Evolutionary conservation across 2,797 vertebrate species (phyloP).

Genomic region (Melanotaenia maccullochi): DNA sequence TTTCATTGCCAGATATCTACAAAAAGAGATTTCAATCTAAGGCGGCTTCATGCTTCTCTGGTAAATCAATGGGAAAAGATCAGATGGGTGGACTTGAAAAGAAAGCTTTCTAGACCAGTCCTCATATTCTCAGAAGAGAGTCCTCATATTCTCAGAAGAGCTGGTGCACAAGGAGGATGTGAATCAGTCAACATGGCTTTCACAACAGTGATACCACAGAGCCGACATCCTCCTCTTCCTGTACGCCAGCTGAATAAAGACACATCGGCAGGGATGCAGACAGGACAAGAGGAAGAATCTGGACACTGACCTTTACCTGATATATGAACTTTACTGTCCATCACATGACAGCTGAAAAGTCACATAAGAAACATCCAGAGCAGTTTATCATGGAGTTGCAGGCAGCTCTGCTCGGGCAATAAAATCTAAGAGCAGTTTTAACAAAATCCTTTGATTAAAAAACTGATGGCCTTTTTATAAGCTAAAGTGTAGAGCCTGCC

Average conservation of each 20-base stretch:
- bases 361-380: slow-evolving; percentile 12
- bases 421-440: slow-evolving; percentile 2
- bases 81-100: slow-evolving; percentile 55
- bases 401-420: slow-evolving; percentile 9
- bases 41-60: slow-evolving; percentile 6
- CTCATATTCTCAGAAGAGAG: slow-evolving; percentile 40
- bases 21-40: not conserved
- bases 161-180: slow-evolving; percentile 64
- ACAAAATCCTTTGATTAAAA: not conserved
- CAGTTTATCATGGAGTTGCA: not conserved
- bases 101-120: slow-evolving; percentile 42
- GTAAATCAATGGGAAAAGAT: slow-evolving; percentile 33
- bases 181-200: slow-evolving; percentile 69
- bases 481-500: slow-evolving; percentile 7
- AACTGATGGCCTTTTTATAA: not conserved
- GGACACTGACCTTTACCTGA: slow-evolving; percentile 43
- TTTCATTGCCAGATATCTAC: no score
- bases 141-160: slow-evolving; percentile 57
- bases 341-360: slow-evolving; percentile 14
- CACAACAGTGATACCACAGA: slow-evolving; percentile 77
- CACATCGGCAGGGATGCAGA: slow-evolving; percentile 40
- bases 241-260: slow-evolving; percentile 64
- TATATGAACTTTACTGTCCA: slow-evolving; percentile 17
- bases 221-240: slow-evolving; percentile 71
- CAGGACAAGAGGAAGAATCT: slow-evolving; percentile 51